Percentiles rank a stretch among this genome's conserved stretches.
Conservation (phyloP, 2,113 vertebrate species). For the Bujurquina vittata region DNA sequence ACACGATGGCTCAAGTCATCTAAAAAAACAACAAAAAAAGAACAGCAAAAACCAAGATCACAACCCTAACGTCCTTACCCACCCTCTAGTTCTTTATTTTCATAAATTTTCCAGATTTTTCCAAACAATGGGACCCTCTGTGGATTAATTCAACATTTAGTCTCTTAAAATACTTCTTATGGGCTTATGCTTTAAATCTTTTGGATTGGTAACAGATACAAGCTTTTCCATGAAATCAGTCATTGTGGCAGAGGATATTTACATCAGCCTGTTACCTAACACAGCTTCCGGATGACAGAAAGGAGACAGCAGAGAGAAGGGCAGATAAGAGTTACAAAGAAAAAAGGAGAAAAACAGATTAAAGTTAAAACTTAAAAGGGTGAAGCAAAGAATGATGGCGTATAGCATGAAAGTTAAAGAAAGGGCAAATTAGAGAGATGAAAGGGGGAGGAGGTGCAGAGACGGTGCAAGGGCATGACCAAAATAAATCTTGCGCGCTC, state of each 20-base stretch:
- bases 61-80: background rate
- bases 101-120: background rate
- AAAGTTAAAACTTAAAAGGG: background rate
- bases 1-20: background rate
- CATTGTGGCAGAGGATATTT: slow-evolving; percentile 39
- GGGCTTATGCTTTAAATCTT: slow-evolving; percentile 42
- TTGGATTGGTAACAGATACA: slow-evolving; percentile 43
- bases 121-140: background rate
- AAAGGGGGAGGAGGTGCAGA: background rate
- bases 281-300: background rate
- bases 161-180: slow-evolving; percentile 33
- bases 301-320: slow-evolving; percentile 14
- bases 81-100: background rate
- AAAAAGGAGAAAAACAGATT: background rate
- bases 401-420: slow-evolving; percentile 3
- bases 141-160: slow-evolving; percentile 20
- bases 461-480: slow-evolving; percentile 14
- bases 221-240: slow-evolving; percentile 56
- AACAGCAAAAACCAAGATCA: background rate
- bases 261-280: slow-evolving; percentile 59
- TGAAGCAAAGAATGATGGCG: background rate
- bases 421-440: background rate
- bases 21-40: background rate
- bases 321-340: slow-evolving; percentile 14
- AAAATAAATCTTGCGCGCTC: slow-evolving; percentile 52